phyloP scores from a whole-genome alignment of 1,140 invertebrate genomes.

The Bradysia coprophila region DNA sequence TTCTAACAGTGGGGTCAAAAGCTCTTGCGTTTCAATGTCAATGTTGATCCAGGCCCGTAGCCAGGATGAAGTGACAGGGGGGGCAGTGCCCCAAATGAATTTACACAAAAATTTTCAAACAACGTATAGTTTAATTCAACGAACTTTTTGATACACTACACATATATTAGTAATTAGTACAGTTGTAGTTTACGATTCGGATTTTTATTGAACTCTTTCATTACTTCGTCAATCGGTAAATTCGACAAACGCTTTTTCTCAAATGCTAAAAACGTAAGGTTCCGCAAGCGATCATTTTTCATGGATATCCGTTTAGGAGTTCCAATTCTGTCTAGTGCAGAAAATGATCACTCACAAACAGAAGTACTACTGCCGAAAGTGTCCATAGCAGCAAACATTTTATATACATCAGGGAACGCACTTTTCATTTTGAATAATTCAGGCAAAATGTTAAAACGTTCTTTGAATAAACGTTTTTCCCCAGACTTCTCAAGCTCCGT shows the following conservation, averaged over 20 bases:
- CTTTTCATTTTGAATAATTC: not conserved
- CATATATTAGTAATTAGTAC: no score
- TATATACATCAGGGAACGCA: not conserved
- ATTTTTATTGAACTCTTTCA: not conserved
- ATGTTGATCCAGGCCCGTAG: no score
- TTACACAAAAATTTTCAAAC: no score
- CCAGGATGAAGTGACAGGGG: no score
- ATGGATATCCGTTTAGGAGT: not conserved
- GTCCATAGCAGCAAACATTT: not conserved
- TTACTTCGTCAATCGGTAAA: not conserved
- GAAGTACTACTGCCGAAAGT: not conserved
- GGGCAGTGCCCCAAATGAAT: no score
- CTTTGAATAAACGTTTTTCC: not conserved
- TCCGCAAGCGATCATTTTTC: not conserved
- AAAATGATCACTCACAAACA: not conserved
- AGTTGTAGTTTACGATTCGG: not conserved
- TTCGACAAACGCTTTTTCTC: not conserved
- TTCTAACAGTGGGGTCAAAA: no score
- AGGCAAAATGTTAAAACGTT: not conserved
- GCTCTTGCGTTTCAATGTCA: no score
- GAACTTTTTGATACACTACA: no score
- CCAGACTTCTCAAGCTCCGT: not conserved
- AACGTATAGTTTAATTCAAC: no score
- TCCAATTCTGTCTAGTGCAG: not conserved
- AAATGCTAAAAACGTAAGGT: not conserved